Percentiles rank a stretch among this genome's conserved stretches.
phyloP scores from a whole-genome alignment of 2,888 invertebrate species.

The Acanthococcus lagerstroemiae region DNA sequence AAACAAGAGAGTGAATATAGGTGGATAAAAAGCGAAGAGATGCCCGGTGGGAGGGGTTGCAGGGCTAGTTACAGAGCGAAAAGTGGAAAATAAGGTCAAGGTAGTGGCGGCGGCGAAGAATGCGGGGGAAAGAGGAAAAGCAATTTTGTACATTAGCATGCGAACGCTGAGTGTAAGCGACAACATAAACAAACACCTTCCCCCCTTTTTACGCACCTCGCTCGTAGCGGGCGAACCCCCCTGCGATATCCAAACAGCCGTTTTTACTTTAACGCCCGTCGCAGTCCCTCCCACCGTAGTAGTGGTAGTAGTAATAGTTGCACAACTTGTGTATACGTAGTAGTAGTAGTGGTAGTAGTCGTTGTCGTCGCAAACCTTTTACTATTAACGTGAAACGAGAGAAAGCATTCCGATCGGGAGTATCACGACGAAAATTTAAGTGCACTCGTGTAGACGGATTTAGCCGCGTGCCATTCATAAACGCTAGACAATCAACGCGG shows the following conservation, averaged over 20 bases:
- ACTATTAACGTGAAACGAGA: not conserved
- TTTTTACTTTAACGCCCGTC: too few species aligned
- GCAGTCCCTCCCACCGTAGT: too few species aligned
- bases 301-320: too few species aligned
- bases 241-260: too few species aligned
- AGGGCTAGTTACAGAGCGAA: not conserved
- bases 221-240: too few species aligned
- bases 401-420: not conserved
- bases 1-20: not conserved
- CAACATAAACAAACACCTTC: conserved; percentile 5
- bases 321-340: not conserved
- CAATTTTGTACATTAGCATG: conserved; percentile 11
- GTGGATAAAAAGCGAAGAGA: not conserved
- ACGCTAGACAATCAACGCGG: too few species aligned
- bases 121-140: conserved; percentile 3
- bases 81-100: conserved; percentile 7
- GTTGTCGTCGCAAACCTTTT: not conserved
- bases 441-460: too few species aligned
- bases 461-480: too few species aligned
- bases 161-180: conserved; percentile 4
- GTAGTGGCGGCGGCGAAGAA: not conserved
- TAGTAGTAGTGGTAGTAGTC: not conserved
- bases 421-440: too few species aligned
- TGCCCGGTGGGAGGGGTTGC: not conserved
- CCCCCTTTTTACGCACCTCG: not conserved